These are phyloP conservation scores for Poecilia velifera DNA, from an alignment of 2,797 vertebrate genomes.

Conservation along the genomic window DNA sequence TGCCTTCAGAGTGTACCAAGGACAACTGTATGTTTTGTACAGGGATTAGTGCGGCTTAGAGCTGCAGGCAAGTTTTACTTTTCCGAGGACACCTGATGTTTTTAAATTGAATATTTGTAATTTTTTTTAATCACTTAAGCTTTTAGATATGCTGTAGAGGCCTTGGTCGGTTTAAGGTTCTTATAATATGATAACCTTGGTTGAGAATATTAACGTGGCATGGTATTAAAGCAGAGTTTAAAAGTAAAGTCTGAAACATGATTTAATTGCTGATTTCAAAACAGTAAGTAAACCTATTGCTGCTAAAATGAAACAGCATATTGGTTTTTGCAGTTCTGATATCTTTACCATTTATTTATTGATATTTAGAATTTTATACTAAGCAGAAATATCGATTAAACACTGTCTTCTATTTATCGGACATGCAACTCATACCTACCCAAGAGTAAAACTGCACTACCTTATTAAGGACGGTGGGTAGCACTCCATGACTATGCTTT, in stretches of 20 bases:
- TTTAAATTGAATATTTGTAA: conserved; percentile 8
- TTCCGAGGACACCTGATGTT: conserved; percentile 1
- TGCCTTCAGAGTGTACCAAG: conserved; percentile 22
- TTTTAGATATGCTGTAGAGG: background rate
- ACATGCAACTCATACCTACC: background rate
- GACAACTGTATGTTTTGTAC: conserved; percentile 30
- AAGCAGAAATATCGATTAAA: background rate
- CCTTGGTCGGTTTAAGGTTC: background rate
- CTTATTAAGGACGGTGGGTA: background rate
- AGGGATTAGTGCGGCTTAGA: conserved; percentile 20
- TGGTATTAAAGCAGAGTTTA: background rate
- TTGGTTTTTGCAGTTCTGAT: background rate
- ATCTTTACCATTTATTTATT: background rate
- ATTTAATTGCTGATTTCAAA: background rate
- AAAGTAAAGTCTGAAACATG: background rate
- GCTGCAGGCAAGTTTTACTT: conserved; percentile 19
- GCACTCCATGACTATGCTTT: background rate
- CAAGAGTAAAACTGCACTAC: background rate
- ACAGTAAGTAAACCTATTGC: background rate
- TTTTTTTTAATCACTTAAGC: background rate
- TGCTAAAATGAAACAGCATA: background rate
- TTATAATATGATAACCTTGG: background rate
- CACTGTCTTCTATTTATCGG: background rate
- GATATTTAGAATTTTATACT: background rate
- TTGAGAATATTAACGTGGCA: background rate